Conservation (phyloP, 2,888 invertebrate species). For the Phaedon cochleariae region DNA sequence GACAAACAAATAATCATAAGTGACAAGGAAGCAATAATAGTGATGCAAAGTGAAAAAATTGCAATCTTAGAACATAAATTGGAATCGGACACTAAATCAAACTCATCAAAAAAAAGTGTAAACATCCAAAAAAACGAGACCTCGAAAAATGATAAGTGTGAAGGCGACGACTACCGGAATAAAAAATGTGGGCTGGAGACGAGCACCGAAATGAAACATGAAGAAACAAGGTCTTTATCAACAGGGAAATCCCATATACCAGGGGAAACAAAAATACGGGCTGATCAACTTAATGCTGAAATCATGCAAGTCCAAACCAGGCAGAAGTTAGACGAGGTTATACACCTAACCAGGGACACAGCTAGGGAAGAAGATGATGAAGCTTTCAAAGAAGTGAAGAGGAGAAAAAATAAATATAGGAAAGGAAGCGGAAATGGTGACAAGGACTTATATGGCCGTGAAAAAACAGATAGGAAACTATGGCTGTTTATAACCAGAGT, state of each 20-base stretch:
- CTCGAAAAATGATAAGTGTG: too few relatives aligned
- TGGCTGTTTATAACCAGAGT: slow-evolving; percentile 7
- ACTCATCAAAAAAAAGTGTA: too few relatives aligned
- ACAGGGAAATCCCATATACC: slow-evolving; percentile 9
- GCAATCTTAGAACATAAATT: too few relatives aligned
- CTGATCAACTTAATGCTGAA: slow-evolving; percentile 5
- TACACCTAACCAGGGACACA: slow-evolving; percentile 5
- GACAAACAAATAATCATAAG: too few relatives aligned
- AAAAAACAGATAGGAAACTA: slow-evolving; percentile 9
- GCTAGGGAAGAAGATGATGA: neutral
- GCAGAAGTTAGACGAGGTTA: neutral
- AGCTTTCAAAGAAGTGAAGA: slow-evolving; percentile 5
- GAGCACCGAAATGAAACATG: slow-evolving; percentile 2
- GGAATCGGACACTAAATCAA: too few relatives aligned
- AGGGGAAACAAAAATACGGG: slow-evolving; percentile 3
- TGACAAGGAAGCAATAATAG: too few relatives aligned
- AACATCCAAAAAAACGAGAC: too few relatives aligned
- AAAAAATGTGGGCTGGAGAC: too few relatives aligned
- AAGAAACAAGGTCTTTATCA: slow-evolving; percentile 2
- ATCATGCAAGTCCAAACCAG: too few relatives aligned
- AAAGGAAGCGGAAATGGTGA: too few relatives aligned
- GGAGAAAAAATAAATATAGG: neutral
- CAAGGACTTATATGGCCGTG: neutral
- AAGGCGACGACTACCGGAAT: too few relatives aligned
- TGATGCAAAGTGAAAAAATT: too few relatives aligned